Base-by-base conservation (phyloP, 2,888 invertebrate species). In the Rhagonycha fulva region DNA sequence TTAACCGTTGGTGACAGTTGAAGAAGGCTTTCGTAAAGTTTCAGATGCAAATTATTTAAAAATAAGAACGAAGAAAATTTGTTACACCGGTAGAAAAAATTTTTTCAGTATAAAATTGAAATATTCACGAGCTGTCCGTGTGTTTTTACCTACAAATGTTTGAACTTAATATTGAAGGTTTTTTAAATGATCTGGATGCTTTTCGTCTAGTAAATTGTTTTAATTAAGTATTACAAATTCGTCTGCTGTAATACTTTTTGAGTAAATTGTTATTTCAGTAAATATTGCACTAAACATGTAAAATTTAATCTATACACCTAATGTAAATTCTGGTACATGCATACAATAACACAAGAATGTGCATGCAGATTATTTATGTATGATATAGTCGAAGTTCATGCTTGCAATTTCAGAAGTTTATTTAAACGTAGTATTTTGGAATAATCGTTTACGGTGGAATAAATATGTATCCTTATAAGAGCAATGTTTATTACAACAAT, bases 401-500 rank as follows among this genome's bases (percentile, higher is more conserved):
- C 47, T 47, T 47, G 47, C 47, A 47, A 47, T 47, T 47, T n/a
- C n/a, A 47, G 47, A 47, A 47, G 47, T 47, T 47, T 47, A 47
- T 47, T 47, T 47, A 47, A 47, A 47, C 47, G n/a, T 47, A 47
- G 47, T n/a, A 47, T 47, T 47, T 47, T 47, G 26, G 26, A 66
- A 66, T 66, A 66, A 66, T 24, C 24, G 63, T 66, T 24, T 66
- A 66, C 63, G 63, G 12, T 66, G 26, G 24, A 24, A 66, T 66
- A 66, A 66, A 66, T 66, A 24, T 24, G 24, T 66, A 24, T 66
- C 63, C 24, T 66, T 66, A 66, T 66, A 62, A 62, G 19, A 66
- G 63, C 12, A 66, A 66, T 66, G 63, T 66, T 66, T 66, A 66
- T 66, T 66, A 9, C 14, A 66, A 66, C 63, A 66, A 66, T 66